phyloP scores from a whole-genome alignment of 2,888 invertebrate species.

The Mesorhabditis sp. region DNA sequence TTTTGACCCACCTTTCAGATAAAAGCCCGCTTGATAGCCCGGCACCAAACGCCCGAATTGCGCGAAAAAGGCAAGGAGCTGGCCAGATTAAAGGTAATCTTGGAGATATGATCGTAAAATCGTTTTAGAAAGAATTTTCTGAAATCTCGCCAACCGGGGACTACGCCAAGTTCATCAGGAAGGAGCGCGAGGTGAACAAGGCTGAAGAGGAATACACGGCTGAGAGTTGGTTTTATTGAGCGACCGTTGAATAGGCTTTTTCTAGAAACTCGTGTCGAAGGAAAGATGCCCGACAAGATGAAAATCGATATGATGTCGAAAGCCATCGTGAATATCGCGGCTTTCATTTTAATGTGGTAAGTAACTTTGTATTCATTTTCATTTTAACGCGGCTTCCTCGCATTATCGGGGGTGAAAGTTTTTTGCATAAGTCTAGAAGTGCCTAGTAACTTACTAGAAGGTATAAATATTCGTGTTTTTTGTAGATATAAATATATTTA shows the following conservation, averaged over 20 bases:
- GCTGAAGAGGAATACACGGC: not conserved
- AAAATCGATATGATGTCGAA: not conserved
- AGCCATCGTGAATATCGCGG: not conserved
- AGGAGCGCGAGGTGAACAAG: not conserved
- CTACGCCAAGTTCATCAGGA: not conserved
- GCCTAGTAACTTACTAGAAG: too few species aligned
- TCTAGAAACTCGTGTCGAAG: not conserved
- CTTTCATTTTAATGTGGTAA: conserved; percentile 5
- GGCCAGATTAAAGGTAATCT: not conserved
- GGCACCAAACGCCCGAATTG: not conserved
- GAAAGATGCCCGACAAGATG: not conserved
- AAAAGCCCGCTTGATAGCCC: not conserved
- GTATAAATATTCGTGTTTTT: too few species aligned
- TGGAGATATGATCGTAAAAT: not conserved
- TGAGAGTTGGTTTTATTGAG: not conserved
- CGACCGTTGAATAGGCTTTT: too few species aligned
- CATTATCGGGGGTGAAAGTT: too few species aligned
- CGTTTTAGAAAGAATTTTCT: conserved; percentile 3
- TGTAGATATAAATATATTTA: too few species aligned
- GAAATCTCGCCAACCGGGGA: not conserved
- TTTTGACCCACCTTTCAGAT: not conserved
- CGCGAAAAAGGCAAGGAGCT: not conserved
- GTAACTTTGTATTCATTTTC: not conserved
- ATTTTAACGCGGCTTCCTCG: not conserved
- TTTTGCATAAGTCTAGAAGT: too few species aligned